A percentile compares a stretch with the other conserved stretches of the same genome.
phyloP scores from a whole-genome alignment of 1,140 invertebrate species.

The Lordiphosa clarofinis region DNA sequence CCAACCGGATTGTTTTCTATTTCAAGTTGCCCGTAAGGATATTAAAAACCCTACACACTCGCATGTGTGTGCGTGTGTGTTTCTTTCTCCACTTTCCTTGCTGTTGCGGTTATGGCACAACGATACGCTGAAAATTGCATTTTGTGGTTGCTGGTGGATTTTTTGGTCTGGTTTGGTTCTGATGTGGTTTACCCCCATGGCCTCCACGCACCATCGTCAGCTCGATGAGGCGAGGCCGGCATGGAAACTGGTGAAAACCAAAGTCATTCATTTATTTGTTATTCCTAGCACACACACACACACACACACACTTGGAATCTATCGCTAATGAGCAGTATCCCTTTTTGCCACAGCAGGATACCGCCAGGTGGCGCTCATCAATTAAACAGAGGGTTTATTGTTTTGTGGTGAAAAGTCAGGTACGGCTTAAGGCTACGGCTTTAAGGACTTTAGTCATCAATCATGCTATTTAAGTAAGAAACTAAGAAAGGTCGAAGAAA shows the following conservation, averaged over 20 bases:
- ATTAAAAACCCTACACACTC: conserved; percentile 33
- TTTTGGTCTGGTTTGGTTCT: conserved; percentile 28
- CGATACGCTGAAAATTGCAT: conserved; percentile 70
- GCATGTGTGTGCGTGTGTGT: conserved; percentile 16
- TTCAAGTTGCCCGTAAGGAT: conserved; percentile 24
- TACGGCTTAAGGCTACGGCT: no score
- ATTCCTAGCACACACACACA: conserved; percentile 11
- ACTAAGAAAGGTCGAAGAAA: no score
- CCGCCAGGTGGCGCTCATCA: conserved; percentile 16
- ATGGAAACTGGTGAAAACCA: conserved; percentile 4
- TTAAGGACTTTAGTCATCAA: no score
- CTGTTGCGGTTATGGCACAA: conserved; percentile 38
- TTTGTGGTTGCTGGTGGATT: conserved; percentile 54
- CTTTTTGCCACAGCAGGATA: conserved; percentile 19
- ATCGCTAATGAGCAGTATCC: conserved; percentile 32
- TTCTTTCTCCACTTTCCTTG: neutral
- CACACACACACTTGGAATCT: no score
- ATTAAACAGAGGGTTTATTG: conserved; percentile 23
- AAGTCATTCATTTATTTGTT: conserved; percentile 36
- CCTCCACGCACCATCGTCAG: neutral
- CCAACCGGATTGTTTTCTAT: conserved; percentile 9
- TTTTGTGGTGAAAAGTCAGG: neutral
- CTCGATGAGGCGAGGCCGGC: conserved; percentile 9
- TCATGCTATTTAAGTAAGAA: no score
- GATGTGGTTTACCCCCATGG: conserved; percentile 9